phyloP scores from a whole-genome alignment of 2,797 vertebrate species.

The Lepilemur ruficaudatus region DNA sequence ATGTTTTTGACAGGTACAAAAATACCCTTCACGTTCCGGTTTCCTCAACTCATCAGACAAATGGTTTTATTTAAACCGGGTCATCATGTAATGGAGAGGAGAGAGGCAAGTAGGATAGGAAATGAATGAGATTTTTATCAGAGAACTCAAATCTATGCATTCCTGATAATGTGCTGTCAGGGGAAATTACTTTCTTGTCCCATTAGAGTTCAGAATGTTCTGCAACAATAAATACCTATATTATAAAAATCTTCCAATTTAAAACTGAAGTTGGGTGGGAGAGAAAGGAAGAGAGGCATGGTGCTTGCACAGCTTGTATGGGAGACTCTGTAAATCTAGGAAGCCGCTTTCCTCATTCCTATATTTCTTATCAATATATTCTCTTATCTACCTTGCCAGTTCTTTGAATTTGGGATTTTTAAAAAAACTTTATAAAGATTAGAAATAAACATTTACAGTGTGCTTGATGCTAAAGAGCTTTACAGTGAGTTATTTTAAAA shows the following conservation, averaged over 20 bases:
- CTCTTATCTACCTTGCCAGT: background rate
- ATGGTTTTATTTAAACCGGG: slow-evolving; percentile 64
- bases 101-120: background rate
- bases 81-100: background rate
- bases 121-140: slow-evolving; percentile 34
- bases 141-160: background rate
- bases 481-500: background rate
- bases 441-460: slow-evolving; percentile 12
- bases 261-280: background rate
- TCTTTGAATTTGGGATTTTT: background rate
- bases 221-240: slow-evolving; percentile 17
- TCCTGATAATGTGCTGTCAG: background rate
- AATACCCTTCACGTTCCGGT: slow-evolving; percentile 44
- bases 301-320: rapidly evolving
- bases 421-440: background rate
- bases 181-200: slow-evolving; percentile 29
- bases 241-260: background rate
- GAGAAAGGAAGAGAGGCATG: background rate
- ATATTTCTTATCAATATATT: background rate
- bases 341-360: background rate
- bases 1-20: slow-evolving; percentile 51
- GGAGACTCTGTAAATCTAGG: background rate
- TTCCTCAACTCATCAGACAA: slow-evolving; percentile 39
- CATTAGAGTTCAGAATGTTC: background rate
- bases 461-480: background rate